Evolutionary conservation across 23 tunicate species (phyloP).

Genomic region (Aplidium turbinatum): DNA sequence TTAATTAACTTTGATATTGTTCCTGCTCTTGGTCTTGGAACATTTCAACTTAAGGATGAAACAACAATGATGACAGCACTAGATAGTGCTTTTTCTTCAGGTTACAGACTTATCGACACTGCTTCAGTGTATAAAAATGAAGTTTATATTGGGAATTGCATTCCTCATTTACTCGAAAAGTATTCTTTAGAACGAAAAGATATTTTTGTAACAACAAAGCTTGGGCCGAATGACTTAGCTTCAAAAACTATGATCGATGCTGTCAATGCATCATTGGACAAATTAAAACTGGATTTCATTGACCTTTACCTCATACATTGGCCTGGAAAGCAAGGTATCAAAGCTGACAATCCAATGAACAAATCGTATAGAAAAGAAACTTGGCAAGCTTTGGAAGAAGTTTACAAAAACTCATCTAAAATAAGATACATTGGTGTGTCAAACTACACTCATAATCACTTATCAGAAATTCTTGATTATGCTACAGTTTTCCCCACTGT

Average conservation of each 20-base stretch:
- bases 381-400: slow-evolving; percentile 62
- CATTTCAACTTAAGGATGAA: slow-evolving; percentile 52
- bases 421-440: slow-evolving; percentile 70
- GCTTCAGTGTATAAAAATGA: slow-evolving; percentile 88
- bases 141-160: slow-evolving; percentile 36
- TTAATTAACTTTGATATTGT: too few species aligned
- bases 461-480: slow-evolving; percentile 40
- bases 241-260: slow-evolving; percentile 22
- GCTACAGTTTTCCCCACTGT: slow-evolving; percentile 61
- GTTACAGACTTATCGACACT: slow-evolving; percentile 80
- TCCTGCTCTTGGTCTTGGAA: too few species aligned
- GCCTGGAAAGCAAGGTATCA: slow-evolving; percentile 83
- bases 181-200: slow-evolving; percentile 51
- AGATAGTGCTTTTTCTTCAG: slow-evolving; percentile 52
- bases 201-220: slow-evolving; percentile 83
- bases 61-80: slow-evolving; percentile 28
- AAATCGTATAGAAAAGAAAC: slow-evolving; percentile 34
- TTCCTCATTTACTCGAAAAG: slow-evolving; percentile 52
- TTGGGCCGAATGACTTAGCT: slow-evolving; percentile 68
- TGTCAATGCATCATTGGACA: slow-evolving; percentile 48
- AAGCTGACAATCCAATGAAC: slow-evolving; percentile 41
- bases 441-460: slow-evolving; percentile 55
- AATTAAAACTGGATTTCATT: slow-evolving; percentile 47
- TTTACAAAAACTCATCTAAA: slow-evolving; percentile 31
- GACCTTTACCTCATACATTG: slow-evolving; percentile 87